Conservation (phyloP, 2,113 vertebrate genomes). For the Mirounga angustirostris region DNA sequence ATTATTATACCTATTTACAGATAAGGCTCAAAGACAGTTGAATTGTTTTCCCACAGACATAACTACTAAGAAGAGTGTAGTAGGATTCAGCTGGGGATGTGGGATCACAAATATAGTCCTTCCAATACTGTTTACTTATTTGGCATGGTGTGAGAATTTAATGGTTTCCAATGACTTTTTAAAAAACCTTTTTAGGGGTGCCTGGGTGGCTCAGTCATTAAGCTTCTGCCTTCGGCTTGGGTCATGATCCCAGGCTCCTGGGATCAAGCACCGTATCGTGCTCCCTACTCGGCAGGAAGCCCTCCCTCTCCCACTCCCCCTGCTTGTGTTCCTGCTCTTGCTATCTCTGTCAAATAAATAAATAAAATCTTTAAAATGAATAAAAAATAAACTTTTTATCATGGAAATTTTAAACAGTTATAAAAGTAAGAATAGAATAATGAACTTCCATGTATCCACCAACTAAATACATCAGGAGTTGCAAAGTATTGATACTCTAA, state of each 20-base stretch:
- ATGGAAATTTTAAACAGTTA: conserved; percentile 26
- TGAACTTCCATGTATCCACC: background rate
- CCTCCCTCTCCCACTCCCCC: too few relatives aligned
- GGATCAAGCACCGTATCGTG: too few relatives aligned
- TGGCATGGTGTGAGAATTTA: background rate
- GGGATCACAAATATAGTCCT: background rate
- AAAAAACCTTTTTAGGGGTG: background rate
- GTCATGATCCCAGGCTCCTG: too few relatives aligned
- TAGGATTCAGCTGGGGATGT: background rate
- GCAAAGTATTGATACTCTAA: background rate
- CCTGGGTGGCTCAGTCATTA: too few relatives aligned
- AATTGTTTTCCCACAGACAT: background rate
- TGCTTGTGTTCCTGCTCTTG: too few relatives aligned
- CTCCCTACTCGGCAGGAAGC: too few relatives aligned
- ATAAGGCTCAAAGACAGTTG: background rate
- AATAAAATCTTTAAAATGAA: too few relatives aligned
- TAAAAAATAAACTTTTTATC: background rate
- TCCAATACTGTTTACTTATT: background rate
- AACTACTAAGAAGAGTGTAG: background rate
- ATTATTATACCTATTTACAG: background rate
- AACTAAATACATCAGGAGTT: conserved; percentile 15
- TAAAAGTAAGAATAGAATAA: conserved; percentile 31
- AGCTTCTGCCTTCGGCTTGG: too few relatives aligned
- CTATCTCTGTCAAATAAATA: too few relatives aligned
- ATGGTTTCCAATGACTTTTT: background rate